Conservation (phyloP, 1,140 invertebrate genomes). For the Homalodisca vitripennis region DNA sequence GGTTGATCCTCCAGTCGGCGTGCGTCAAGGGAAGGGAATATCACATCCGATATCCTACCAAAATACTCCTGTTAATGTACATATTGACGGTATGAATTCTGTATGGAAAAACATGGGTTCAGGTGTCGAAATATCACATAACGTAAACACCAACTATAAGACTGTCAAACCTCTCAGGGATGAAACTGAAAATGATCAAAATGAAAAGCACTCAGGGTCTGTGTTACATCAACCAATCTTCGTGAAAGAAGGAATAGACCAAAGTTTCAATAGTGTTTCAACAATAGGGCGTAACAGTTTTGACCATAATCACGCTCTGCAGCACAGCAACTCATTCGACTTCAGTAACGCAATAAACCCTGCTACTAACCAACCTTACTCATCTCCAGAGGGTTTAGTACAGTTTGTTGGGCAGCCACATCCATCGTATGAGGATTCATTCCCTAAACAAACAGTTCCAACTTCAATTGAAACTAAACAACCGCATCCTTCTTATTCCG, state of each 20-base stretch:
- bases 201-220: constrained; percentile 1
- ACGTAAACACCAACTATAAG: constrained; percentile 4
- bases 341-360: constrained; percentile 35
- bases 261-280: constrained; percentile 10
- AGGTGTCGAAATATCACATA: constrained; percentile 36
- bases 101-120: constrained; percentile 36
- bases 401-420: neutral
- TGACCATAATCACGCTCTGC: constrained; percentile 34
- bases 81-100: constrained; percentile 34
- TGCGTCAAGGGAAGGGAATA: neutral
- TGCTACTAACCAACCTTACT: neutral
- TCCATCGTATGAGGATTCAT: neutral
- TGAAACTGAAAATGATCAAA: neutral
- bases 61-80: constrained; percentile 19
- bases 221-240: neutral
- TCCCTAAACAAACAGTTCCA: constrained; percentile 11
- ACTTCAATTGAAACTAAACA: neutral
- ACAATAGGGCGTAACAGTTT: constrained; percentile 30
- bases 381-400: neutral
- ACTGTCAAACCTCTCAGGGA: neutral
- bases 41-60: neutral
- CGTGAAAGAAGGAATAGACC: neutral
- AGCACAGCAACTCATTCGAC: constrained; percentile 36
- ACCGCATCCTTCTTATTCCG: neutral
- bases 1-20: neutral